Evolutionary conservation across 2,888 invertebrate species (phyloP), one percentile per base, ranked within the genome.

Genomic region (Trachelus iudaicus): DNA sequence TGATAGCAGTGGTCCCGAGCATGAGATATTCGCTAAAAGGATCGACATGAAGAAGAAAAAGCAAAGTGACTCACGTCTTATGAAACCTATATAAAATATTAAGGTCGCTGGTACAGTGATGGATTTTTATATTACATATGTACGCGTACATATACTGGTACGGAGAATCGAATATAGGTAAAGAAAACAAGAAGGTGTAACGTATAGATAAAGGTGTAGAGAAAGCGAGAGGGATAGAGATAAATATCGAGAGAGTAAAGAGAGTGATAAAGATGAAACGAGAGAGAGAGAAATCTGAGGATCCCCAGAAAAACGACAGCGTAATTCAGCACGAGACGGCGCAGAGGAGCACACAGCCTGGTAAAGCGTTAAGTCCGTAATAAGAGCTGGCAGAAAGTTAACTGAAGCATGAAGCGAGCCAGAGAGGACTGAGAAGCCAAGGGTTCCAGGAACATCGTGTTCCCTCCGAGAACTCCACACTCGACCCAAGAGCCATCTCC

Each of bases 321-420:
- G 40, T 6, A 40, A 15, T 40, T 40, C 40, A 15, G 40, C 15
- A 40, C 74, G 34, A 35, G 75, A 35, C 30, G 75, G 68, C 31
- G 40, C n/a, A 30, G 56, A 33, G 37, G n/a, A 56, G 30, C 23
- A 3, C 6, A 15, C 40, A 81, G 79, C 77, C 80, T 79, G 80
- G 84, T 78, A 83, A 86, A 86, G 83, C 86, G 87, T 83, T 83
- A 82, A 80, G 80, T 81, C 81, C 81, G 84, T 86, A 87, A 87
- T 85, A 87, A 86, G 86, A 86, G 84, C 81, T 84, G 85, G 87
- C 87, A 84, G 87, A 87, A 86, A 89, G 87, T 89, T 87, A 88
- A 87, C 86, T 86, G 88, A 89, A 88, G 85, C 86, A 81, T 87
- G 86, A 89, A 87, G 84, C 80, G 81, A 82, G 76, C 82, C 79